Evolutionary conservation across 23 tunicate genomes (phyloP).

Genomic region (Halocynthia aurantium): DNA sequence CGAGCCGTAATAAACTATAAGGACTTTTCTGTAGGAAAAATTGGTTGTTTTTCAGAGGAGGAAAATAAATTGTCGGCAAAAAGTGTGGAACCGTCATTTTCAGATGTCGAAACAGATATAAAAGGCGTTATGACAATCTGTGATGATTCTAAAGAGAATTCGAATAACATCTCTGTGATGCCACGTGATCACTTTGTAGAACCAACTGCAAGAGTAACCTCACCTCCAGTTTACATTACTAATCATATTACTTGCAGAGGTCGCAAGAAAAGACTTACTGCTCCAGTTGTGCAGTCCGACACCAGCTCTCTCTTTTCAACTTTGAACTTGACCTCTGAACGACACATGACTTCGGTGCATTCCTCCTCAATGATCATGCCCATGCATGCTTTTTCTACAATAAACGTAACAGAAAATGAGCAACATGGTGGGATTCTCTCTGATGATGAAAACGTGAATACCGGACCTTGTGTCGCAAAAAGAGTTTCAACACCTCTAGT

Average conservation of each 20-base stretch:
- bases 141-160: too few relatives aligned
- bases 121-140: too few relatives aligned
- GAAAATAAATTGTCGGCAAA: too few relatives aligned
- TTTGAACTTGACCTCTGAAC: neutral
- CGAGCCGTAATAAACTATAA: too few relatives aligned
- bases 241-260: neutral
- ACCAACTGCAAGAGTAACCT: neutral
- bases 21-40: too few relatives aligned
- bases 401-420: neutral
- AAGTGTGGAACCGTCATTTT: too few relatives aligned
- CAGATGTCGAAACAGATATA: too few relatives aligned
- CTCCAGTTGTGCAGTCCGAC: neutral
- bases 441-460: slow-evolving; percentile 4
- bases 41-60: too few relatives aligned
- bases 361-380: neutral
- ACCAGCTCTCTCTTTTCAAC: slow-evolving; percentile 3
- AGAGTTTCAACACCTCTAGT: slow-evolving; percentile 2
- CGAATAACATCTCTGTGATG: neutral
- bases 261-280: neutral
- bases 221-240: too few relatives aligned
- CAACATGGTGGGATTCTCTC: neutral
- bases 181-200: neutral
- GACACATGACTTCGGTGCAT: neutral
- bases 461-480: neutral
- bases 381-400: slow-evolving; percentile 2